Evolutionary conservation across 2,113 vertebrate species (phyloP), one percentile per base, ranked within the genome.

Genomic region (Carassius carassius): DNA sequence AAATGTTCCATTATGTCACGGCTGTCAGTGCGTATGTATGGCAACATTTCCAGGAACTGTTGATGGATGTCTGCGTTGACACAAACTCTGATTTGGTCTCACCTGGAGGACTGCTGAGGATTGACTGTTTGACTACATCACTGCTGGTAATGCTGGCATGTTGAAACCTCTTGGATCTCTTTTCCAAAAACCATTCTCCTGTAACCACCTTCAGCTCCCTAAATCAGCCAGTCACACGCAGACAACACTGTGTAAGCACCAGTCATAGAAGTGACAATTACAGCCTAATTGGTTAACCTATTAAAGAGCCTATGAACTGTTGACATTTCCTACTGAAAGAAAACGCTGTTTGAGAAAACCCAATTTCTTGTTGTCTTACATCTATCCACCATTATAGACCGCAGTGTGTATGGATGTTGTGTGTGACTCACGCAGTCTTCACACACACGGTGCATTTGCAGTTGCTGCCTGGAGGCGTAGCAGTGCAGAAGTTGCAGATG

Each of bases 131-230:
- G 88, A 99, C 92, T 84, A 98, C 90, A 78, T 99, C 98, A 0
- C 94, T 95, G 91, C 96, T 95, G 58, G 93, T 87, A 78, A 92
- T 78, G 54, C 90, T 91, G 63, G 91, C 93, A 69, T 93, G 95
- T 77, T 96, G 95, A 89, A 97, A 99, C 86, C 98, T 96, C 77
- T 97, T 99, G 84, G 97, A 95, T 87, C 97, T 93, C 90, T 99
- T 97, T 94, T 98, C 97, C 88, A 97, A 94, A 93, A 99, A 99
- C 98, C 98, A 99, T 87, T 99, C 98, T 44, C 97, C 98, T 10
- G 97, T 98, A 83, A 96, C 95, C 92, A 96, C 95, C 86, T 93
- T 96, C 88, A 99, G 95, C 89, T 98, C 95, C 82, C 98, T 99
- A 82, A 23, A 89, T 86, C 73, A 5, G 1, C 51, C 85, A 81